phyloP scores from a whole-genome alignment of 2,888 invertebrate genomes.

The Disparrhopalites patrizii region DNA sequence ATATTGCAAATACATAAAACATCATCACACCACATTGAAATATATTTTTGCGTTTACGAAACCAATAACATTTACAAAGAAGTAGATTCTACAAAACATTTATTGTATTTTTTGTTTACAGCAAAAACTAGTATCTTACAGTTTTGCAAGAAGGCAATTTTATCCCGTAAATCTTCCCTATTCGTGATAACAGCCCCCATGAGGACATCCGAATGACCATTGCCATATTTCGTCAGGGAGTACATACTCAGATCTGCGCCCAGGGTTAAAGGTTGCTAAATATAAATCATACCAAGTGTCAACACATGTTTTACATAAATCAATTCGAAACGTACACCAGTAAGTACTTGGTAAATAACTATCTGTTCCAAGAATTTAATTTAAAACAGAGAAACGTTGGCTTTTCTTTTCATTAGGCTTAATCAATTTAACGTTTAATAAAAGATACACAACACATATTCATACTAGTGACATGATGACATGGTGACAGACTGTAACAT shows the following conservation, averaged over 20 bases:
- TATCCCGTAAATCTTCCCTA: slow-evolving; percentile 65
- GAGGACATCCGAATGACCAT: slow-evolving; percentile 94
- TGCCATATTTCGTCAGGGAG: slow-evolving; percentile 96
- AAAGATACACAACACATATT: no score
- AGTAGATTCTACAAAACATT: no score
- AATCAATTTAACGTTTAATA: no score
- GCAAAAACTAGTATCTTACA: no score
- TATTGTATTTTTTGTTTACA: no score
- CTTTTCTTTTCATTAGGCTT: no score
- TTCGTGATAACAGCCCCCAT: slow-evolving; percentile 87
- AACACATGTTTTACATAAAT: background rate
- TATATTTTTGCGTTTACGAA: no score
- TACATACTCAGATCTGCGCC: slow-evolving; percentile 90
- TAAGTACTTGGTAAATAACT: background rate
- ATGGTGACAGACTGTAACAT: no score
- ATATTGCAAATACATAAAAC: background rate
- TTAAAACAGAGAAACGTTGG: no score
- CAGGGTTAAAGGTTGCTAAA: slow-evolving; percentile 74
- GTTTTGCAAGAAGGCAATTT: slow-evolving; percentile 80
- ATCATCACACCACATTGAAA: no score
- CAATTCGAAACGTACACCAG: background rate
- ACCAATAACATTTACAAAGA: no score
- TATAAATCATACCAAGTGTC: slow-evolving; percentile 14
- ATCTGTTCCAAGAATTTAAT: background rate
- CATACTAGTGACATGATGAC: no score